Percentiles rank a stretch among this genome's conserved stretches.
Evolutionary conservation across 2,113 vertebrate genomes (phyloP).

Genomic region (Phylloscopus trochiloides): DNA sequence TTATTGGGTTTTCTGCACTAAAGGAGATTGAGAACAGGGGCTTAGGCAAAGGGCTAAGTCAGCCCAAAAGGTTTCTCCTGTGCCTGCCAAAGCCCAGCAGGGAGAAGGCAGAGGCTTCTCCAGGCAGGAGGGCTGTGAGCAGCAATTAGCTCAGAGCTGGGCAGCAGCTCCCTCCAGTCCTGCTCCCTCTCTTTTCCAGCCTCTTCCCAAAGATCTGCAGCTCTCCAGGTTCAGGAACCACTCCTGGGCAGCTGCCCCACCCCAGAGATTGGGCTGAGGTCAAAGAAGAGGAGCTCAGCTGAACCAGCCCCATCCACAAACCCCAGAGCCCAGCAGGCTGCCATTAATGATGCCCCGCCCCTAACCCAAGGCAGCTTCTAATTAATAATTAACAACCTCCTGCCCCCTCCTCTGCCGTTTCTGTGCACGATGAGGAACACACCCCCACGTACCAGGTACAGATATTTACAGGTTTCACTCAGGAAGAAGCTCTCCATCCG

Average conservation of each 20-base stretch:
- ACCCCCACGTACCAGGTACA: constrained; percentile 85
- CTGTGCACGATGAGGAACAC: neutral
- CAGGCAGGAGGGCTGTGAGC: neutral
- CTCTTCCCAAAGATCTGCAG: neutral
- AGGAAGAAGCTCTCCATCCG: constrained; percentile 99
- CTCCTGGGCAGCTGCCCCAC: neutral
- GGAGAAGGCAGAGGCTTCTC: neutral
- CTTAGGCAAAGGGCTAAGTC: neutral
- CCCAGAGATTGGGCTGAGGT: fast-evolving
- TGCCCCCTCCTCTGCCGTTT: neutral
- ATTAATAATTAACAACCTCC: neutral
- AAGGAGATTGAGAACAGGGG: neutral
- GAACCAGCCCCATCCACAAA: fast-evolving
- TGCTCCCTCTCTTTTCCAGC: neutral
- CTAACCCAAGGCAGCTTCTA: neutral
- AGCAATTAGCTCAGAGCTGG: neutral
- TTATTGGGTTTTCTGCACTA: neutral
- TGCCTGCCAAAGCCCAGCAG: neutral
- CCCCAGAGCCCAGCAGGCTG: neutral
- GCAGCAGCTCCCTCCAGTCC: neutral
- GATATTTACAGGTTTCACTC: constrained; percentile 98
- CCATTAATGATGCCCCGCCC: fast-evolving
- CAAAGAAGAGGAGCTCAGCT: neutral
- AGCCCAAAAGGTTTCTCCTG: neutral
- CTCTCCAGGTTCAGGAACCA: neutral